A percentile compares a stretch with the other conserved stretches of the same genome.
These are phyloP conservation scores for Ptilonorhynchus violaceus DNA, from an alignment of 2,113 vertebrate genomes.

Conservation along the genomic window DNA sequence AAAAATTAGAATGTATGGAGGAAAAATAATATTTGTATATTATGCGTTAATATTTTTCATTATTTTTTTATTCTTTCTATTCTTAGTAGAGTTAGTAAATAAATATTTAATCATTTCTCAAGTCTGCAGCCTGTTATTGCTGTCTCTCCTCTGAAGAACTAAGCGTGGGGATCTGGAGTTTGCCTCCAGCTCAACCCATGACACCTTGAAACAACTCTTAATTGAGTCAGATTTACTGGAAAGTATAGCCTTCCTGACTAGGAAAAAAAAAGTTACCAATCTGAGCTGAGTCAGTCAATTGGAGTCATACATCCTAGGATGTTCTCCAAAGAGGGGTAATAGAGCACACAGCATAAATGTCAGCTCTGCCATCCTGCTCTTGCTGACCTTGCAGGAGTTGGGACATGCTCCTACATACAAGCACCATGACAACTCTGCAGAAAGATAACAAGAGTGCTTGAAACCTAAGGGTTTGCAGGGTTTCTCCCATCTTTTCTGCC, in stretches of 20 bases:
- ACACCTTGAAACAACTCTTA: neutral
- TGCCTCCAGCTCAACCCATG: no score
- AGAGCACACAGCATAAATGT: neutral
- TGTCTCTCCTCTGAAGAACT: no score
- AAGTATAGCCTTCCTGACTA: neutral
- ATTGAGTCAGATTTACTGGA: neutral
- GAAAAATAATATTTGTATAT: no score
- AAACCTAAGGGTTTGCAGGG: neutral
- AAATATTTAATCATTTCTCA: no score
- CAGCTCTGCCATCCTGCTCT: neutral
- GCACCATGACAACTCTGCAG: neutral
- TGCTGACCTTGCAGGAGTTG: neutral
- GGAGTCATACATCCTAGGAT: neutral
- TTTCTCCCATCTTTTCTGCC: neutral
- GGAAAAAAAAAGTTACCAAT: neutral
- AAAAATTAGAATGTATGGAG: no score
- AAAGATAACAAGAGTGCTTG: neutral
- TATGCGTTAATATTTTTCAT: no score
- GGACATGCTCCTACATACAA: neutral
- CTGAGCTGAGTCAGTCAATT: neutral
- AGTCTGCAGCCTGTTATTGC: no score
- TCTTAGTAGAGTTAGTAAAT: no score
- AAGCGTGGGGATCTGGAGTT: no score
- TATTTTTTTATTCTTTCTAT: no score
- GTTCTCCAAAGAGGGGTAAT: neutral